Evolutionary conservation across 2,888 invertebrate species (phyloP).

Genomic region (Sarcophaga variegata): DNA sequence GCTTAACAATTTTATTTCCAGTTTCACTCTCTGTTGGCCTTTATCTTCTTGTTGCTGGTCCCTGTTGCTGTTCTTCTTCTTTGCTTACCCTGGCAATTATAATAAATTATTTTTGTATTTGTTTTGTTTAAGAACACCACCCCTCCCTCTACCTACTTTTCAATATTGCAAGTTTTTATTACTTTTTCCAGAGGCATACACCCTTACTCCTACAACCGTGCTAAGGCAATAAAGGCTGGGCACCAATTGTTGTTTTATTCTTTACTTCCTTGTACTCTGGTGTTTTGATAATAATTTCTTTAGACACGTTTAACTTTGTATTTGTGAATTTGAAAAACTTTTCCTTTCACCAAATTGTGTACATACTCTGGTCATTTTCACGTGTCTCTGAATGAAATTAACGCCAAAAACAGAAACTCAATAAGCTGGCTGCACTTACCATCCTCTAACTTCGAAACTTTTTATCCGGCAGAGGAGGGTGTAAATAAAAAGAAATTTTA

Average conservation of each 20-base stretch:
- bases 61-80: background rate
- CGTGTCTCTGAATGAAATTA: background rate
- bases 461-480: background rate
- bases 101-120: constrained; percentile 64
- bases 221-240: constrained; percentile 2
- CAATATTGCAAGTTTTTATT: constrained; percentile 57
- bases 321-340: background rate
- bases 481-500: constrained; percentile 30
- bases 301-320: constrained; percentile 35
- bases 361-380: background rate
- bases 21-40: background rate
- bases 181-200: constrained; percentile 17
- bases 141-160: constrained; percentile 8
- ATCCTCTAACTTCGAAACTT: background rate
- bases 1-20: constrained; percentile 21
- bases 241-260: constrained; percentile 3
- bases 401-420: background rate
- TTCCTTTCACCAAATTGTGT: background rate
- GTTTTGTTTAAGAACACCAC: constrained; percentile 16
- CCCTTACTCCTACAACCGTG: background rate
- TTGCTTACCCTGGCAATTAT: constrained; percentile 57
- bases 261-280: constrained; percentile 8
- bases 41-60: constrained; percentile 1
- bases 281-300: constrained; percentile 49
- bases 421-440: background rate